Conservation (phyloP, 1,140 invertebrate species). For the Nilaparvata lugens region DNA sequence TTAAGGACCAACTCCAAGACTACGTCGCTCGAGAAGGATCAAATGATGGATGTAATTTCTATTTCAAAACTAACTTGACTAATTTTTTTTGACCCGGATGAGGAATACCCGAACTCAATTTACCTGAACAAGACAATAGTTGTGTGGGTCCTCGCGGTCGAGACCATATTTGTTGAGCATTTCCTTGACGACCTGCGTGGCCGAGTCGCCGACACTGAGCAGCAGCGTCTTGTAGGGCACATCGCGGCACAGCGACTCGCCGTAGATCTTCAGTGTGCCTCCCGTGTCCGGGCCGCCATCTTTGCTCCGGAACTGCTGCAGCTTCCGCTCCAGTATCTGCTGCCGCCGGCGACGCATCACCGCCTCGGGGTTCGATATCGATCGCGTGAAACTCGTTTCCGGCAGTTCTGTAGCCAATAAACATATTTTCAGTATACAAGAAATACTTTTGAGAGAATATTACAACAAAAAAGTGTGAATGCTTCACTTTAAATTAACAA, state of each 20-base stretch:
- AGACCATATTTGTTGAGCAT: constrained; percentile 96
- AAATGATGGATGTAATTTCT: too few species aligned
- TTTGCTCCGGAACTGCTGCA: constrained; percentile 90
- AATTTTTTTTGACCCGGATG: too few species aligned
- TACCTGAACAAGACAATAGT: constrained; percentile 94
- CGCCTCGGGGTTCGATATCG: constrained; percentile 98
- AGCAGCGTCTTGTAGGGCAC: constrained; percentile 97
- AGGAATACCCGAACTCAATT: too few species aligned
- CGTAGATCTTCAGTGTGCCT: constrained; percentile 96
- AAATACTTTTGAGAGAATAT: too few species aligned
- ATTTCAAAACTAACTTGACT: too few species aligned
- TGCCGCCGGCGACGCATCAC: constrained; percentile 96
- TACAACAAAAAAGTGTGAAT: too few species aligned
- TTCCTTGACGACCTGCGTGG: constrained; percentile 85
- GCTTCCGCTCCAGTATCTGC: constrained; percentile 92
- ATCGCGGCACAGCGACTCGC: constrained; percentile 90
- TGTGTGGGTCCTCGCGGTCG: constrained; percentile 73
- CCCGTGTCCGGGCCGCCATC: constrained; percentile 52
- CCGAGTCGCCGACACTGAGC: constrained; percentile 85
- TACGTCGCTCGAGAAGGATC: too few species aligned
- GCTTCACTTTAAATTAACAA: too few species aligned
- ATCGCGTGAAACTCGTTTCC: constrained; percentile 95
- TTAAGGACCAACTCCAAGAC: too few species aligned
- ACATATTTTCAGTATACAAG: too few species aligned
- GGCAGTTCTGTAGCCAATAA: constrained; percentile 66